Conservation (phyloP, 2,888 invertebrate species). For the Chrysolina americana region DNA sequence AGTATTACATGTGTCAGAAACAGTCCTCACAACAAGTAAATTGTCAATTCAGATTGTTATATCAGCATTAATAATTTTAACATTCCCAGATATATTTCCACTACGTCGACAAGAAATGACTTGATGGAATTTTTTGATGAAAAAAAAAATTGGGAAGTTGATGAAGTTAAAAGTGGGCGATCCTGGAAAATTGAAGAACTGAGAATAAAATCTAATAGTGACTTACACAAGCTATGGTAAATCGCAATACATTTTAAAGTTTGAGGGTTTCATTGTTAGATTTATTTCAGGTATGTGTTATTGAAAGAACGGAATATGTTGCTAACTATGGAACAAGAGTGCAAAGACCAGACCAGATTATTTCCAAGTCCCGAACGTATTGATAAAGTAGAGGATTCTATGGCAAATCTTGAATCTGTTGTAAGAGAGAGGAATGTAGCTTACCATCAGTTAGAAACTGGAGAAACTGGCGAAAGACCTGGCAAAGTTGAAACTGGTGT, state of each 20-base stretch:
- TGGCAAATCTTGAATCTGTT: slow-evolving; percentile 93
- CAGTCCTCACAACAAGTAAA: neutral
- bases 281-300: slow-evolving; percentile 78
- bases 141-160: slow-evolving; percentile 86
- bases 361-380: slow-evolving; percentile 95
- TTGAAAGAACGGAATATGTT: slow-evolving; percentile 98
- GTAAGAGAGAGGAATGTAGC: slow-evolving; percentile 94
- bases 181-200: slow-evolving; percentile 93
- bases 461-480: slow-evolving; percentile 86
- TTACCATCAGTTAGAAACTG: slow-evolving; percentile 90
- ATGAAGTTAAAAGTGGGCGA: slow-evolving; percentile 84
- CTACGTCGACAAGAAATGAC: slow-evolving; percentile 69
- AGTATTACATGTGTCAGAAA: slow-evolving; percentile 1
- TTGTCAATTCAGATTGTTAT: neutral
- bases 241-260: slow-evolving; percentile 15
- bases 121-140: slow-evolving; percentile 93
- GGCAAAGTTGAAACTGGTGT: slow-evolving; percentile 73
- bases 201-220: slow-evolving; percentile 93
- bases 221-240: slow-evolving; percentile 97
- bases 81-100: slow-evolving; percentile 48
- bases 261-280: slow-evolving; percentile 30
- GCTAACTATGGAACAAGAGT: slow-evolving; percentile 93
- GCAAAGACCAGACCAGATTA: slow-evolving; percentile 75
- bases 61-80: neutral
- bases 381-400: slow-evolving; percentile 95